Conservation (phyloP, 2,797 vertebrate genomes). For the Pangasius djambal region DNA sequence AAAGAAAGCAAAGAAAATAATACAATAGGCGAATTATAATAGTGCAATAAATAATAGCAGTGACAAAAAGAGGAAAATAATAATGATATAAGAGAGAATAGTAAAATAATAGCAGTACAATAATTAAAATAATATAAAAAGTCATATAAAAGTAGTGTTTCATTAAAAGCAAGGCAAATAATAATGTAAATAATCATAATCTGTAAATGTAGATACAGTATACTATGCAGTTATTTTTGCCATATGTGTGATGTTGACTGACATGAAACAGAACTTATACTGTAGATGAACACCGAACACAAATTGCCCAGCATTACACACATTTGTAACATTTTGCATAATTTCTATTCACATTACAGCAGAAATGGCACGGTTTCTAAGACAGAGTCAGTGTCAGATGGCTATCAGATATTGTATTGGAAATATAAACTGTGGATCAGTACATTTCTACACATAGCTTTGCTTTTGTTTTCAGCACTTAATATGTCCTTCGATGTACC, state of each 20-base stretch:
- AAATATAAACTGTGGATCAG: background rate
- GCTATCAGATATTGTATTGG: background rate
- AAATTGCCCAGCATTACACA: background rate
- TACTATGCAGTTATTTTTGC: background rate
- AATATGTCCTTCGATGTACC: background rate
- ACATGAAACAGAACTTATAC: background rate
- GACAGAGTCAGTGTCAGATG: background rate
- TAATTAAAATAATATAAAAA: background rate
- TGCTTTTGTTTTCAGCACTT: background rate
- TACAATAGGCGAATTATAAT: background rate
- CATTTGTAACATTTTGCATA: background rate
- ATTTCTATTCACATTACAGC: background rate
- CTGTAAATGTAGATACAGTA: background rate
- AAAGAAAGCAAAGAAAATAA: background rate
- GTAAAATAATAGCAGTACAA: background rate
- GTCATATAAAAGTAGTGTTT: background rate
- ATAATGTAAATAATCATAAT: background rate
- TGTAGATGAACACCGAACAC: background rate
- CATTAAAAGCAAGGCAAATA: background rate
- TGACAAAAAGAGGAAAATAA: background rate
- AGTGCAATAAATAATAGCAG: background rate
- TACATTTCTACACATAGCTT: background rate
- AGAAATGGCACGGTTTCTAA: background rate
- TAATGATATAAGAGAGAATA: background rate
- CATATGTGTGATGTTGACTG: background rate